Base-by-base conservation (phyloP, 2,888 invertebrate species). In the Clivina fossor region DNA sequence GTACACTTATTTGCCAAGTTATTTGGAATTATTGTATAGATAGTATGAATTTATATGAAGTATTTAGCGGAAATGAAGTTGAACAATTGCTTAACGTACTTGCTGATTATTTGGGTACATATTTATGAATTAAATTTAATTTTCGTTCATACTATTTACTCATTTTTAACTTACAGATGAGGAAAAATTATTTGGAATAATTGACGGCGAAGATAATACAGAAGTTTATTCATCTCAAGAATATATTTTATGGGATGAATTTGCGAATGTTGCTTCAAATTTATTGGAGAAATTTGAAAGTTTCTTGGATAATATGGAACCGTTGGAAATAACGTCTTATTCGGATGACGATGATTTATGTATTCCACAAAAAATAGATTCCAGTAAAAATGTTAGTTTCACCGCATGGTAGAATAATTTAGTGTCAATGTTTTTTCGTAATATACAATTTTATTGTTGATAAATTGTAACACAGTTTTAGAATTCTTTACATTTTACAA, bases 251-350 rank as follows among this genome's bases (percentile, higher is more conserved):
- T 88, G 88, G 88, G 88, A 88, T 69, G 86, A 87, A 65, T 83
- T 89, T 65, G 84, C 86, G 1, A 78, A 80, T 13, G 87, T 88
- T 0, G 88, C 87, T 1, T 82, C 87, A 32, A 88, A 88, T 64
- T 72, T 89, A 56, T 68, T 89, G 59, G 86, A 88, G 67, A 80
- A 80, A 63, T 75, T 85, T 20, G 78, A 81, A 63, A 69, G 71
- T 57, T 75, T 74, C 61, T 63, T 75, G 30, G 74, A 75, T 38
- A 69, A 69, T 2, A 68, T 71, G 46, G 72, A 73, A 53, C 69
- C 71, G 59, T 63, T 70, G 11, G 65, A 69, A 57, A 59, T 66
- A 38, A 47, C 41, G 7, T 38, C 47, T 20, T 57, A 55, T 40
- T 54, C 54, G 5, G 59, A 59, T 15, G 55, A 54, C 33, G 66